Evolutionary conservation across 2,113 vertebrate species (phyloP).

Genomic region (Copsychus sechellarum): DNA sequence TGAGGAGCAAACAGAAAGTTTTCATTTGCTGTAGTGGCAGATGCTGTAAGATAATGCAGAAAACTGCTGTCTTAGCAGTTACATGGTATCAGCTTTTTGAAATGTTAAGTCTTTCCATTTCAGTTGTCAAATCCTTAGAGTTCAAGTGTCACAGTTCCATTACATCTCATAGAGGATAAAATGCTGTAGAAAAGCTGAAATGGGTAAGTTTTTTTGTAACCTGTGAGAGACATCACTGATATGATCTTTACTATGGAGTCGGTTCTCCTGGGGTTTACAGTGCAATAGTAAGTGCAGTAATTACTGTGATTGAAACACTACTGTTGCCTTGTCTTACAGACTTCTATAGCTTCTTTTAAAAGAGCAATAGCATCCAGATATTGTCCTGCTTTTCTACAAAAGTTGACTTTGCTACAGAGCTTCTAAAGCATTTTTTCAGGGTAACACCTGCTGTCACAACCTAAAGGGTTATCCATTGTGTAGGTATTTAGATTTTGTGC

Average conservation of each 20-base stretch:
- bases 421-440: neutral
- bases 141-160: fast-evolving
- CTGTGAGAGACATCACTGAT: neutral
- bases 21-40: neutral
- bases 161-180: neutral
- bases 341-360: neutral
- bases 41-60: fast-evolving
- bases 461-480: neutral
- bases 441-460: neutral
- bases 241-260: neutral
- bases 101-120: neutral
- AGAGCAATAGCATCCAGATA: neutral
- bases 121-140: neutral
- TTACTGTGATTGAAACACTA: neutral
- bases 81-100: neutral
- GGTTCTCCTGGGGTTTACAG: neutral
- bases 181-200: neutral
- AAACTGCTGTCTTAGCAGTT: neutral
- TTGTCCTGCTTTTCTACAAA: neutral
- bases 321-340: neutral
- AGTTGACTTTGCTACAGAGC: neutral
- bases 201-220: neutral
- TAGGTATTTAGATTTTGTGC: neutral
- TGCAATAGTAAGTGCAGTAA: neutral
- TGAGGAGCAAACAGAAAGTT: neutral